Evolutionary conservation across 2,113 vertebrate species (phyloP).

Genomic region (Ochotona princeps): DNA sequence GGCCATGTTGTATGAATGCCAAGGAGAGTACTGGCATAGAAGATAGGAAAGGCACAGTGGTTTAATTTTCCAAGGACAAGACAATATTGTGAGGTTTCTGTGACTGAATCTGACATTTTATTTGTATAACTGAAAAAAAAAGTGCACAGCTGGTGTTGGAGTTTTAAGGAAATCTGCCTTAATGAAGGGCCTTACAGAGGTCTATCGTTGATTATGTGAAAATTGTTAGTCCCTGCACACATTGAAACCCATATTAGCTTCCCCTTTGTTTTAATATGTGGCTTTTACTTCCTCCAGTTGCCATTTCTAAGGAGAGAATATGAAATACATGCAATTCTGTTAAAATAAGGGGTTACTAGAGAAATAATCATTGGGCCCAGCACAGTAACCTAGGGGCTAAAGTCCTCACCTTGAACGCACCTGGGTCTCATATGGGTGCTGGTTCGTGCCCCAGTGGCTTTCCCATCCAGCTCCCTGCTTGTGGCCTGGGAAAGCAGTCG

Average conservation of each 20-base stretch:
- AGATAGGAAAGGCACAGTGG: conserved; percentile 55
- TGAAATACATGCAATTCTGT: conserved; percentile 67
- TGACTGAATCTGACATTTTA: conserved; percentile 64
- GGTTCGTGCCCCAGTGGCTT: too few species aligned
- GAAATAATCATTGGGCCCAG: not conserved
- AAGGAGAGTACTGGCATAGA: not conserved
- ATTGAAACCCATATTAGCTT: conserved; percentile 67
- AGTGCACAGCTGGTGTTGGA: conserved; percentile 19
- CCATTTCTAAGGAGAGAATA: conserved; percentile 47
- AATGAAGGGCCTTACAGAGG: conserved; percentile 54
- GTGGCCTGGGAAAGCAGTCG: too few species aligned
- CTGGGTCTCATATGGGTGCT: too few species aligned
- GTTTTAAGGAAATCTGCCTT: conserved; percentile 47
- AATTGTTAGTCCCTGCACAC: conserved; percentile 63
- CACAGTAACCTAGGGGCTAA: too few species aligned
- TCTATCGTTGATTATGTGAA: conserved; percentile 63
- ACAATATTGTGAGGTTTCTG: conserved; percentile 51
- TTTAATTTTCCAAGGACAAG: conserved; percentile 70
- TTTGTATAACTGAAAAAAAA: conserved; percentile 55
- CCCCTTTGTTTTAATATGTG: conserved; percentile 63
- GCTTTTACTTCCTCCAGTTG: conserved; percentile 68
- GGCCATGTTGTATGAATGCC: conserved; percentile 66
- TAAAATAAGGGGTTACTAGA: conserved; percentile 50
- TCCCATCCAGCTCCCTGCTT: too few species aligned
- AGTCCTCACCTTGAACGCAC: too few species aligned